These are phyloP conservation scores for Drosophila rubida DNA, from an alignment of 2,888 invertebrate species.

Conservation along the genomic window DNA sequence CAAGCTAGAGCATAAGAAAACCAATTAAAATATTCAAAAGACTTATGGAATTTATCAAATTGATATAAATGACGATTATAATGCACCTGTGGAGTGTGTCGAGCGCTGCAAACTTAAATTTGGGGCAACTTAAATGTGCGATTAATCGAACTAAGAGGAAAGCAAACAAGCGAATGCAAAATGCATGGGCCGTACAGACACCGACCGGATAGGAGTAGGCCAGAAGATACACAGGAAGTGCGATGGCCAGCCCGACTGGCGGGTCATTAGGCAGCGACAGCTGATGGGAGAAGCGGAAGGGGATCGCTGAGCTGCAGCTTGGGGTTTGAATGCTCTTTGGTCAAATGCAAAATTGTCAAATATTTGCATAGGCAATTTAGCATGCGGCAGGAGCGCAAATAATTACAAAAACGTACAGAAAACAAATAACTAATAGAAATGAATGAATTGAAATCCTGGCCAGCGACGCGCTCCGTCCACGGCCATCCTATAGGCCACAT, in stretches of 20 bases:
- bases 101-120: no score
- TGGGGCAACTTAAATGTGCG: conserved; percentile 55
- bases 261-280: conserved; percentile 61
- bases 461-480: conserved; percentile 3
- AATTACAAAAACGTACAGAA: conserved; percentile 77
- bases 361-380: conserved; percentile 82
- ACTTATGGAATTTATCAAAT: no score
- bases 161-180: conserved; percentile 60
- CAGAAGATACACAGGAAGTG: conserved; percentile 55
- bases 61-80: no score
- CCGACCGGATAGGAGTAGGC: conserved; percentile 38
- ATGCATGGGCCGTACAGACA: conserved; percentile 41
- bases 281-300: conserved; percentile 1
- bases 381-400: conserved; percentile 76
- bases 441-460: conserved; percentile 49
- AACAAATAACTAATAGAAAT: conserved; percentile 77
- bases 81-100: no score
- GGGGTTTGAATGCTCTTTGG: conserved; percentile 46
- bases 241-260: conserved; percentile 27
- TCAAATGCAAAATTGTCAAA: conserved; percentile 79
- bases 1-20: no score
- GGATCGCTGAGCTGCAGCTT: conserved; percentile 3
- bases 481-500: conserved; percentile 21
- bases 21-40: no score
- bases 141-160: conserved; percentile 67